Percentiles rank a stretch among this genome's conserved stretches.
Conservation (phyloP, 2,113 vertebrate species). For the Strigops habroptila region DNA sequence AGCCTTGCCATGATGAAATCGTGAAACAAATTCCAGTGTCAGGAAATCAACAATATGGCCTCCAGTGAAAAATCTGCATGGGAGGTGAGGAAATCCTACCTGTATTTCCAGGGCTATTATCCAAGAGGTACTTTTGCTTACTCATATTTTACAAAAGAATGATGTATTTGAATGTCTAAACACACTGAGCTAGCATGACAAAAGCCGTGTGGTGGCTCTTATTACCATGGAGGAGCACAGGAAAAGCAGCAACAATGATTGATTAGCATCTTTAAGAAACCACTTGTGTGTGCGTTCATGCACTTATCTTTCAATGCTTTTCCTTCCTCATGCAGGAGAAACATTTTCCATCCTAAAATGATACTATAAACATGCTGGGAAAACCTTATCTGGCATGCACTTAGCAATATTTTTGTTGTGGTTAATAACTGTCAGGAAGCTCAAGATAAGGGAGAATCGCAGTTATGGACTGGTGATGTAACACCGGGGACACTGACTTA, state of each 20-base stretch:
- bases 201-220: background rate
- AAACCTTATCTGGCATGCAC: background rate
- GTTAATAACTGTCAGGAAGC: background rate
- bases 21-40: background rate
- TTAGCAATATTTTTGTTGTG: background rate
- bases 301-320: background rate
- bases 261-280: constrained; percentile 15
- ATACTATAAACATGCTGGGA: background rate
- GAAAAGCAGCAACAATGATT: background rate
- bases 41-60: background rate
- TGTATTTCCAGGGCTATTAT: background rate
- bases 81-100: background rate
- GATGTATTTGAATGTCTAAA: background rate
- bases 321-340: background rate
- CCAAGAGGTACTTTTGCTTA: background rate
- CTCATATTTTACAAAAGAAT: background rate
- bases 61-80: background rate
- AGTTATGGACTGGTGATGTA: background rate
- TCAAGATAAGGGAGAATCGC: background rate
- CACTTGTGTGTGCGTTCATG: background rate
- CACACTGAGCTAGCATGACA: background rate
- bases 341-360: background rate
- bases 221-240: background rate
- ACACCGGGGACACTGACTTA: background rate
- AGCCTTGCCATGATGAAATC: background rate